phyloP scores from a whole-genome alignment of 2,113 vertebrate genomes.

The Gambusia holbrooki region DNA sequence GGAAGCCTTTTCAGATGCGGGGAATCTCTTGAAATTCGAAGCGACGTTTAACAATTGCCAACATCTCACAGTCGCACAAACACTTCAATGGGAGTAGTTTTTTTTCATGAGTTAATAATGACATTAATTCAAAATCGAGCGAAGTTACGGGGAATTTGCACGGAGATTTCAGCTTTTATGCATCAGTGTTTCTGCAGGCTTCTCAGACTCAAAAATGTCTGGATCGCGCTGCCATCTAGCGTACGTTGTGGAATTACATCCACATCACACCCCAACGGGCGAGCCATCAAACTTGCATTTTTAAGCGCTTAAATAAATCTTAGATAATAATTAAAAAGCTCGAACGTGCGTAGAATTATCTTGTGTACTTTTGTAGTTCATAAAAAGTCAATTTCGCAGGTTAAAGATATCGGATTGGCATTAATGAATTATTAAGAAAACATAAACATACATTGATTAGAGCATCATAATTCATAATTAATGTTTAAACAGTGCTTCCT shows the following conservation, averaged over 20 bases:
- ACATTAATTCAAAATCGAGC: conserved; percentile 78
- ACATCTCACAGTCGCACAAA: conserved; percentile 47
- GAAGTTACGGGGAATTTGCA: conserved; percentile 75
- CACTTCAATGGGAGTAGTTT: conserved; percentile 59
- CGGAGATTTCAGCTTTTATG: conserved; percentile 75
- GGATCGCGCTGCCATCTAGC: conserved; percentile 98
- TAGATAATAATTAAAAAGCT: background rate
- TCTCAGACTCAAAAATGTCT: conserved; percentile 85
- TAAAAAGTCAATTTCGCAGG: background rate
- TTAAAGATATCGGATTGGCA: background rate
- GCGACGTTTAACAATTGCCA: conserved; percentile 55
- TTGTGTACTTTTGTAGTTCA: background rate
- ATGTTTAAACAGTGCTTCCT: background rate
- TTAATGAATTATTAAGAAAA: conserved; percentile 5
- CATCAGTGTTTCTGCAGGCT: conserved; percentile 76
- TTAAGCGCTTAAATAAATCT: conserved; percentile 28
- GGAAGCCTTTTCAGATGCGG: conserved; percentile 41
- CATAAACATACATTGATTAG: background rate
- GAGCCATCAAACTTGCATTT: conserved; percentile 60
- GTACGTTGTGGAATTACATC: conserved; percentile 87
- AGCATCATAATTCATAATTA: background rate
- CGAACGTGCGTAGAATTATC: background rate
- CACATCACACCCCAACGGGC: conserved; percentile 60
- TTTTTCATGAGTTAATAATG: conserved; percentile 67
- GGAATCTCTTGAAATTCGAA: conserved; percentile 51